A percentile compares a stretch with the other conserved stretches of the same genome.
Evolutionary conservation across 1,140 invertebrate genomes (phyloP).

Genomic region (Leptinotarsa texana): DNA sequence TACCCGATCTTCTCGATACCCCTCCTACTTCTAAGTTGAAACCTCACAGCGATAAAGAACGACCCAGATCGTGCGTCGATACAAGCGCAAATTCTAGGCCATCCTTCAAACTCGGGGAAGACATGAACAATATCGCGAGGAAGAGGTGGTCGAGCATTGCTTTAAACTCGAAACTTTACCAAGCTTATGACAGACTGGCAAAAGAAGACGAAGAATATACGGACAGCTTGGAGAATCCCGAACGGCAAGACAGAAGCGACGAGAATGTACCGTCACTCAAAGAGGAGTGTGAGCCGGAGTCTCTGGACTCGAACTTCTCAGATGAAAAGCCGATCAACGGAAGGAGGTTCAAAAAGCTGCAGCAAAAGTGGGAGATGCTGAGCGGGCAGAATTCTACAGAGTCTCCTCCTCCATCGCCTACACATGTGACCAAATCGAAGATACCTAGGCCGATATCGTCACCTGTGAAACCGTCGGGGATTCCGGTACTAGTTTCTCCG

Average conservation of each 20-base stretch:
- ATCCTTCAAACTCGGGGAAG: constrained; percentile 60
- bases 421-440: constrained; percentile 63
- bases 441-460: constrained; percentile 72
- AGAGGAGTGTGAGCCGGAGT: constrained; percentile 51
- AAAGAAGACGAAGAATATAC: constrained; percentile 73
- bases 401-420: constrained; percentile 58
- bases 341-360: constrained; percentile 72
- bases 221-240: constrained; percentile 66
- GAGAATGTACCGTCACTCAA: constrained; percentile 47
- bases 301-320: constrained; percentile 49
- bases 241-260: constrained; percentile 20
- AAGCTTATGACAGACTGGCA: constrained; percentile 70
- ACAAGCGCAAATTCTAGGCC: constrained; percentile 57
- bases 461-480: constrained; percentile 60
- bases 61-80: constrained; percentile 72
- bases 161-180: constrained; percentile 69
- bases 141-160: constrained; percentile 77
- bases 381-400: constrained; percentile 58
- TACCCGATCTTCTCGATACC: constrained; percentile 61
- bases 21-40: constrained; percentile 59
- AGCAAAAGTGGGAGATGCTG: constrained; percentile 86
- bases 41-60: constrained; percentile 59
- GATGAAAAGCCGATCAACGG: constrained; percentile 56
- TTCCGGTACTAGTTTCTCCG: constrained; percentile 45
- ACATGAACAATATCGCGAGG: constrained; percentile 62